These are phyloP conservation scores for Phalera bucephala DNA, from an alignment of 2,888 invertebrate species.

Conservation along the genomic window DNA sequence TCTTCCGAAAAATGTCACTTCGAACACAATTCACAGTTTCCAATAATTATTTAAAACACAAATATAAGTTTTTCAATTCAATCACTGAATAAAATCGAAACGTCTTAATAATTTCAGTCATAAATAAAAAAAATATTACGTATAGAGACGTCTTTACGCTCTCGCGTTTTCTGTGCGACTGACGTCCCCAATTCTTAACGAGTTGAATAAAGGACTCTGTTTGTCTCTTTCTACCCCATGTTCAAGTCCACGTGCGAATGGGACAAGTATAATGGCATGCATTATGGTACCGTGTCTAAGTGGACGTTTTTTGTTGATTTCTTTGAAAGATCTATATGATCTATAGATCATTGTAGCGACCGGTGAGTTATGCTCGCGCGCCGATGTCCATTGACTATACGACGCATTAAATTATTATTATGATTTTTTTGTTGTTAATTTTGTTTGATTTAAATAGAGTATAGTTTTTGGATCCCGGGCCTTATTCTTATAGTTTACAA, in stretches of 20 bases:
- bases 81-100: slow-evolving; percentile 6
- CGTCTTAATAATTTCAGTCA: slow-evolving; percentile 12
- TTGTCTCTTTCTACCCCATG: slow-evolving; percentile 37
- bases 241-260: slow-evolving; percentile 25
- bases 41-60: slow-evolving; percentile 2
- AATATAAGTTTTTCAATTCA: slow-evolving; percentile 7
- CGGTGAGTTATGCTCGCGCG: slow-evolving; percentile 67
- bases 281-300: slow-evolving; percentile 61
- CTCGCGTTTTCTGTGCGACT: slow-evolving; percentile 43
- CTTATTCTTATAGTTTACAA: no score
- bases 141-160: slow-evolving; percentile 12
- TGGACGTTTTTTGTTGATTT: slow-evolving; percentile 73
- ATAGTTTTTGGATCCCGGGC: no score
- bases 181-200: slow-evolving; percentile 22
- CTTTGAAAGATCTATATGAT: slow-evolving; percentile 76
- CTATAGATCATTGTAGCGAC: slow-evolving; percentile 65
- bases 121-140: slow-evolving; percentile 5
- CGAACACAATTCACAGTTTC: slow-evolving; percentile 8
- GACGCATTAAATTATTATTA: slow-evolving; percentile 31
- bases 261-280: slow-evolving; percentile 71
- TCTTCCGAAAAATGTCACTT: slow-evolving; percentile 11
- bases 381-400: slow-evolving; percentile 51
- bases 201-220: slow-evolving; percentile 43
- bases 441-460: neutral
- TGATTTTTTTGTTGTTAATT: slow-evolving; percentile 23